phyloP scores from a whole-genome alignment of 1,140 invertebrate genomes.

The Philopotamus ludificatus region DNA sequence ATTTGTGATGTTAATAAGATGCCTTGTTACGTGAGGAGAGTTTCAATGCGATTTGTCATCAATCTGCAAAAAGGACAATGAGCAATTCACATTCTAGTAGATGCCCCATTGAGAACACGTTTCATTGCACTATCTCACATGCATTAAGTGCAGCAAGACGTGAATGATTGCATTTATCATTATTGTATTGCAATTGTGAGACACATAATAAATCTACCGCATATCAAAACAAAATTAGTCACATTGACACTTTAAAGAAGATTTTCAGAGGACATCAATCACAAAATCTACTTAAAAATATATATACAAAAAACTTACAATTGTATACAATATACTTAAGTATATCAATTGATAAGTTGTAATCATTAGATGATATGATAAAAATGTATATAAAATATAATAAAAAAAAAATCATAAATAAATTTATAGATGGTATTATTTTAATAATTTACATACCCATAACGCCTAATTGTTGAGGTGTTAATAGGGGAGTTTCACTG shows the following conservation, averaged over 20 bases:
- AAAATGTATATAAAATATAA: too few species aligned
- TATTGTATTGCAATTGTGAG: too few species aligned
- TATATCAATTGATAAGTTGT: neutral
- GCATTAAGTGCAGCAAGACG: neutral
- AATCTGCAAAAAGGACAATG: slow-evolving; percentile 2
- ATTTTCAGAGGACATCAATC: too few species aligned
- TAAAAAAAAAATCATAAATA: too few species aligned
- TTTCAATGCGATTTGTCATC: slow-evolving; percentile 6
- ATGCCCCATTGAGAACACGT: neutral
- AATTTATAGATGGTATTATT: too few species aligned
- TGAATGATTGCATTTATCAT: too few species aligned
- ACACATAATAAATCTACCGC: too few species aligned
- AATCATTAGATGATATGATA: too few species aligned
- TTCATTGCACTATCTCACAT: neutral
- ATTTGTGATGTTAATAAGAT: slow-evolving; percentile 13
- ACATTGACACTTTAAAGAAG: too few species aligned
- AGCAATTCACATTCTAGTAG: neutral
- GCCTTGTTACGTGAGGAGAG: slow-evolving; percentile 9
- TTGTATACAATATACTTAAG: neutral
- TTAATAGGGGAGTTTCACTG: slow-evolving; percentile 56
- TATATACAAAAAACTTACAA: neutral
- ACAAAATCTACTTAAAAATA: too few species aligned
- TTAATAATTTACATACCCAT: slow-evolving; percentile 65
- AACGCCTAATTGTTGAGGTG: slow-evolving; percentile 67
- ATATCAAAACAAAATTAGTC: too few species aligned